Evolutionary conservation across 2,797 vertebrate species (phyloP).

Genomic region (Siniperca obscura): DNA sequence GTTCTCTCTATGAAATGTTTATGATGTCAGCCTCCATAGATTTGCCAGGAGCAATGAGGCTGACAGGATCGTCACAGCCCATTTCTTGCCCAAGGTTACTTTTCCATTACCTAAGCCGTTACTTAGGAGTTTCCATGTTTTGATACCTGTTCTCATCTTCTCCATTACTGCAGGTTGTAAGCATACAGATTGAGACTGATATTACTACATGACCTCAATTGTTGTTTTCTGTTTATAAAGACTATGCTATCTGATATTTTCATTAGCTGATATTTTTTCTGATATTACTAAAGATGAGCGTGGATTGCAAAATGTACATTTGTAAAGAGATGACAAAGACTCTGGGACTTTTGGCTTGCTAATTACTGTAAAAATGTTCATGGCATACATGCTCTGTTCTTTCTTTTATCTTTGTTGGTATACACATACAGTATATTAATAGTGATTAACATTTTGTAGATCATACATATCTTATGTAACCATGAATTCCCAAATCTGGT

Average conservation of each 20-base stretch:
- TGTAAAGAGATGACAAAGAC: not conserved
- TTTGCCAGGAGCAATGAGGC: slow-evolving; percentile 48
- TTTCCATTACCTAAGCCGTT: slow-evolving; percentile 55
- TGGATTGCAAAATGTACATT: not conserved
- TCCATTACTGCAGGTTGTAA: slow-evolving; percentile 17
- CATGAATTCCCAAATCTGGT: too few species aligned
- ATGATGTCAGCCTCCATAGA: slow-evolving; percentile 46
- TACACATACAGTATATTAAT: not conserved
- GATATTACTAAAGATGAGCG: not conserved
- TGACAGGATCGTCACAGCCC: slow-evolving; percentile 31
- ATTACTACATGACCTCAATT: not conserved
- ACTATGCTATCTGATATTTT: not conserved
- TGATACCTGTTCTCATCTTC: slow-evolving; percentile 22
- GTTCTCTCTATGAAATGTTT: slow-evolving; percentile 50
- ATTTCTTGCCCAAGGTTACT: slow-evolving; percentile 47
- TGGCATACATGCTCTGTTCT: not conserved
- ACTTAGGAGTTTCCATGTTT: slow-evolving; percentile 32
- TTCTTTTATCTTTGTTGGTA: not conserved
- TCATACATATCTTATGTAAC: not conserved
- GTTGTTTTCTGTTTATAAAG: not conserved
- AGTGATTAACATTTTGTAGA: not conserved
- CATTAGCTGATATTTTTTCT: not conserved
- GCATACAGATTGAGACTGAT: slow-evolving; percentile 3
- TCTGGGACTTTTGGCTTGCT: not conserved
- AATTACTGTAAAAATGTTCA: not conserved